Evolutionary conservation across 2,888 invertebrate species (phyloP), one percentile per base, ranked within the genome.

Genomic region (Andrena praecox): DNA sequence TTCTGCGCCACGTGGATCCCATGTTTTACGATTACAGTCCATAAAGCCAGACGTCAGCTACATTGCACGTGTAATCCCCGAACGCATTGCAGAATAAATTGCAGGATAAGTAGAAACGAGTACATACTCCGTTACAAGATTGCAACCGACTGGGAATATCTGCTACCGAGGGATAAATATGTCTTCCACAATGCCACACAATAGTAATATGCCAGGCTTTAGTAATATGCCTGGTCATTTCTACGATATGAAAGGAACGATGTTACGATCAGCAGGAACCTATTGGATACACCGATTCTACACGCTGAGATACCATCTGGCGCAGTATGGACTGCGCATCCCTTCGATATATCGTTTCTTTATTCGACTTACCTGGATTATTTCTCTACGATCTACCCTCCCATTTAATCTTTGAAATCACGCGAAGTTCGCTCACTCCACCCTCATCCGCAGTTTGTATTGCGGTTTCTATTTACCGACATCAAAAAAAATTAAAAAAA

Each of bases 161-260:
- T 62, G 33, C 74, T 42, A 60, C 31, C 50, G 33, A 60, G 48
- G 70, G 29, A 77, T 77, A 66, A 77, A 77, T 48, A 50, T 42
- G 27, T 69, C 64, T 52, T 67, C 42, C 6, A 79, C 16, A 6
- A 70, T 54, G 50, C 24, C 66, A 42, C 16, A 42, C 42, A 42
- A 42, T 77, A 52, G 69, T 77, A 70, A 79, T 76, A 10, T 52
- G 64, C n/a, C 16, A 5, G 42, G 12, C 42, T 42, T 70, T 69
- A 52, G 69, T 77, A 70, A 79, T 76, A 16, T 52, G 35, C n/a
- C 4, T 3, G 31, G 16, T 20, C 2, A 54, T 78, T 73, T 56
- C 74, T 67, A 63, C 48, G 20, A 29, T 62, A 54, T 12, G 10
- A 33, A 16, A 27, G 16, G 33, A 48, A 64, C 70, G 63, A 70